Evolutionary conservation across 1,140 invertebrate genomes (phyloP).

Genomic region (Drosophila virilis): DNA sequence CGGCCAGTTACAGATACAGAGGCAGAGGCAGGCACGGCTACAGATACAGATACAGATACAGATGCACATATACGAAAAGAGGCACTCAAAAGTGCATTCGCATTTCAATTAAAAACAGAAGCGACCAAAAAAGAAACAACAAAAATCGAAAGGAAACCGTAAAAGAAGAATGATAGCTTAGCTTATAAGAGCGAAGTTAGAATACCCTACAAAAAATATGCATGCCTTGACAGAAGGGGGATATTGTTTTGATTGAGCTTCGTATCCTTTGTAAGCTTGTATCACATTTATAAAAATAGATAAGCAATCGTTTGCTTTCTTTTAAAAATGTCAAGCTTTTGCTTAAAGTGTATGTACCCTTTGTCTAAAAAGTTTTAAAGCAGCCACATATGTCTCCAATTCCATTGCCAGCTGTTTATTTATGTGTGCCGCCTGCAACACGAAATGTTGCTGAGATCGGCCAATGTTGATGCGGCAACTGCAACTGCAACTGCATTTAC

Average conservation of each 20-base stretch:
- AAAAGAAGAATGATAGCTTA: slow-evolving; percentile 17
- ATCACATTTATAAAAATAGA: too few species aligned
- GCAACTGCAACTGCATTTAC: slow-evolving; percentile 8
- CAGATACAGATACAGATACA: slow-evolving; percentile 23
- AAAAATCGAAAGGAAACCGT: slow-evolving; percentile 32
- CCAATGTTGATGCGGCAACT: slow-evolving; percentile 49
- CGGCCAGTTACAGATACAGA: slow-evolving; percentile 6
- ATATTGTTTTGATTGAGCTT: too few species aligned
- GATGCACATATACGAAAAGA: slow-evolving; percentile 5
- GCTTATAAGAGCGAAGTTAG: slow-evolving; percentile 21
- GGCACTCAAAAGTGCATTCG: slow-evolving; percentile 77
- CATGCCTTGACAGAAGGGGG: neutral
- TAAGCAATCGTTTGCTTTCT: neutral
- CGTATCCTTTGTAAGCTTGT: too few species aligned
- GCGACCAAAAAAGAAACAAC: slow-evolving; percentile 46
- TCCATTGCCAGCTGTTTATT: slow-evolving; percentile 67
- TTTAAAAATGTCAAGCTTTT: neutral
- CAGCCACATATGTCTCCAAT: slow-evolving; percentile 45
- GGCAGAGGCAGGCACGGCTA: neutral
- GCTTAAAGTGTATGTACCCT: neutral
- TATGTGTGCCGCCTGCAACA: slow-evolving; percentile 68
- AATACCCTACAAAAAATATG: slow-evolving; percentile 41
- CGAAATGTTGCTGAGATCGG: slow-evolving; percentile 58
- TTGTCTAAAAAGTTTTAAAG: neutral
- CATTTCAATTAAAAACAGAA: slow-evolving; percentile 78